A percentile compares a stretch with the other conserved stretches of the same genome.
These are phyloP conservation scores for Nestor notabilis DNA, from an alignment of 2,113 vertebrate species.

Conservation along the genomic window DNA sequence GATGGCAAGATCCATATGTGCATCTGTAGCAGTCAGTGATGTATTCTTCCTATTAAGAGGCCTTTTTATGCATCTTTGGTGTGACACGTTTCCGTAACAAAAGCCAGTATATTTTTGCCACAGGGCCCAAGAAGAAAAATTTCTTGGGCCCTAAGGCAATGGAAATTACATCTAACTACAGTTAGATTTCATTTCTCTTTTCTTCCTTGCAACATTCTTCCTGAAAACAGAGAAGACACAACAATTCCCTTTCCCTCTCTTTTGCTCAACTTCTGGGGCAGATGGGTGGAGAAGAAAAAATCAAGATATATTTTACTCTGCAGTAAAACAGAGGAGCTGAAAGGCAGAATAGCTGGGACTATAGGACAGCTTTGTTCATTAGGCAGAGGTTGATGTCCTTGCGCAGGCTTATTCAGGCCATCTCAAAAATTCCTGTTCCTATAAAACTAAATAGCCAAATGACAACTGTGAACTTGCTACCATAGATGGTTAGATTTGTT, in stretches of 20 bases:
- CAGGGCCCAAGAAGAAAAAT: not conserved
- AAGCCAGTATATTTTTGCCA: not conserved
- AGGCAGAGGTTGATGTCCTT: not conserved
- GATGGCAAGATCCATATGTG: not conserved
- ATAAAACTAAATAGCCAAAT: not conserved
- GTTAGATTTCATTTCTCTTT: not conserved
- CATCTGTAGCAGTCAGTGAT: not conserved
- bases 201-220: not conserved
- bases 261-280: not conserved
- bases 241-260: not conserved
- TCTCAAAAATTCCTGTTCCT: not conserved
- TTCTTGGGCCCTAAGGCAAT: not conserved
- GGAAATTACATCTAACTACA: not conserved
- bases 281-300: not conserved
- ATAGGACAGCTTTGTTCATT: not conserved
- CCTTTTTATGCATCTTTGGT: not conserved
- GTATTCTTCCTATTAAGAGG: not conserved
- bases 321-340: not conserved
- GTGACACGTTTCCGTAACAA: not conserved
- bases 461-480: not conserved
- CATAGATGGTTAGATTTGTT: constrained; percentile 7
- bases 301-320: not conserved
- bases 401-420: not conserved
- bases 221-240: not conserved
- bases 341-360: not conserved